Conservation (phyloP, 2,113 vertebrate genomes). For the Proteles cristata region DNA sequence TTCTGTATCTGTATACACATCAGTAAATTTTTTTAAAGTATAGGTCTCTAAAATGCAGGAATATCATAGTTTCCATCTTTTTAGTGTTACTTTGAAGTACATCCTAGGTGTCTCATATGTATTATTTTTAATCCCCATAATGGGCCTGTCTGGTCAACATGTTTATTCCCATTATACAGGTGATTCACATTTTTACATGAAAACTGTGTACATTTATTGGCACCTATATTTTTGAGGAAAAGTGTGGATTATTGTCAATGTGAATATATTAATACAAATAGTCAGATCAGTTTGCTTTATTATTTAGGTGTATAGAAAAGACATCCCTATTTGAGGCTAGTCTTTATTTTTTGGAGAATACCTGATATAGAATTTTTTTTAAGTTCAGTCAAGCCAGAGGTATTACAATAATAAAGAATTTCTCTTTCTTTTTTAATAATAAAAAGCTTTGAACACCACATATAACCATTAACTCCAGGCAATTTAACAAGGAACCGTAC, state of each 20-base stretch:
- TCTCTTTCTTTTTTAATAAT: too few relatives aligned
- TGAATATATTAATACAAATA: neutral
- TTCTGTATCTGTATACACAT: neutral
- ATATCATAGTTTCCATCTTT: neutral
- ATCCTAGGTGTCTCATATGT: neutral
- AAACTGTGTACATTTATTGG: neutral
- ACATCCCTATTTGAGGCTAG: neutral
- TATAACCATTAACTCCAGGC: neutral
- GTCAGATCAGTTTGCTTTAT: neutral
- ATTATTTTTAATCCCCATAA: neutral
- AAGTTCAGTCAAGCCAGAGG: neutral
- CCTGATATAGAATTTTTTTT: neutral
- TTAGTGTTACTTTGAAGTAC: neutral
- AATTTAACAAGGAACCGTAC: neutral
- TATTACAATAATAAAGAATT: neutral
- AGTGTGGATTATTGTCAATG: constrained; percentile 25
- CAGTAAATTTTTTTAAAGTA: neutral
- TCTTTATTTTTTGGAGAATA: neutral
- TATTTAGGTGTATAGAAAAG: neutral
- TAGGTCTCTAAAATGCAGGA: neutral
- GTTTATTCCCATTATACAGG: neutral
- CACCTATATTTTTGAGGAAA: neutral
- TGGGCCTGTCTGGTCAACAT: neutral
- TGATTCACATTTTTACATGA: neutral
- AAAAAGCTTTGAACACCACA: neutral